A percentile compares a stretch with the other conserved stretches of the same genome.
Conservation (phyloP, 2,797 vertebrate genomes). For the Pelochelys cantorii region DNA sequence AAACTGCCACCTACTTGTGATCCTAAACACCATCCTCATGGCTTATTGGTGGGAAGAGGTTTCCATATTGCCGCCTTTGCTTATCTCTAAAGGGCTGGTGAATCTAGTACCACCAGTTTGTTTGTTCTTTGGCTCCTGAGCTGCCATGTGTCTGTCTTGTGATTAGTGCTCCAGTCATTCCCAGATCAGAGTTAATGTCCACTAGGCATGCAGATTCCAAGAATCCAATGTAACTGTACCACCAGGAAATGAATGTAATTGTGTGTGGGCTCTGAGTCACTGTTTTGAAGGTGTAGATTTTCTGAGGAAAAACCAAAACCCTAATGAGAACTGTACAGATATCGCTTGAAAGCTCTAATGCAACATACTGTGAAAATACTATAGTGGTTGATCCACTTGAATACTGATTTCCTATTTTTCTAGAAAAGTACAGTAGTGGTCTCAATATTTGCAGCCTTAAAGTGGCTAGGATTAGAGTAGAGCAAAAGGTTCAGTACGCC, state of each 20-base stretch:
- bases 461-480: background rate
- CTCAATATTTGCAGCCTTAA: background rate
- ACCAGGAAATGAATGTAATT: background rate
- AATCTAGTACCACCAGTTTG: background rate
- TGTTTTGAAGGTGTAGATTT: background rate
- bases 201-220: background rate
- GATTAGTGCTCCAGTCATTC: background rate
- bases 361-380: background rate
- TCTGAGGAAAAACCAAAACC: background rate
- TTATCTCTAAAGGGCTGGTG: background rate
- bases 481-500: background rate
- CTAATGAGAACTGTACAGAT: background rate
- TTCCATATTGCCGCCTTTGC: rapidly evolving
- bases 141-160: background rate
- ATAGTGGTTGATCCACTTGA: background rate
- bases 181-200: background rate
- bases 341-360: rapidly evolving
- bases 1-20: background rate
- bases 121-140: background rate
- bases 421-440: rapidly evolving
- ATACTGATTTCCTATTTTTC: rapidly evolving
- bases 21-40: background rate
- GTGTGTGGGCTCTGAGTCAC: background rate
- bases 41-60: background rate
- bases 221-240: rapidly evolving